These are phyloP conservation scores for Numida meleagris DNA, from an alignment of 2,113 vertebrate species.

Conservation along the genomic window DNA sequence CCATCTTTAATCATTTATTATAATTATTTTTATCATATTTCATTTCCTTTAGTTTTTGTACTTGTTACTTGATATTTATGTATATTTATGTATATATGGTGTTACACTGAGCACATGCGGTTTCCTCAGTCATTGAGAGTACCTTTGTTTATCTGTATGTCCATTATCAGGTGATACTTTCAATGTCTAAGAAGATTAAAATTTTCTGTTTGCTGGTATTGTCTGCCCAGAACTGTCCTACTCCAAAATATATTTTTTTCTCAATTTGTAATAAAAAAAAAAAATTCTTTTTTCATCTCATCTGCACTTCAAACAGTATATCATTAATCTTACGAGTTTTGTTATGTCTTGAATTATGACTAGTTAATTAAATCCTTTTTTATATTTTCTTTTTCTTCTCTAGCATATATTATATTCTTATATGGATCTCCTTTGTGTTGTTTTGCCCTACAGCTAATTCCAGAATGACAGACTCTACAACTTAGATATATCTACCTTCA, in stretches of 20 bases:
- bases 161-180: neutral
- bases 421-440: neutral
- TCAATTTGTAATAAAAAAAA: neutral
- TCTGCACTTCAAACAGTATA: neutral
- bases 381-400: neutral
- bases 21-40: neutral
- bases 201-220: neutral
- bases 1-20: neutral
- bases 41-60: neutral
- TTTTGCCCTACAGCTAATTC: neutral
- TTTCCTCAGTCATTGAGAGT: neutral
- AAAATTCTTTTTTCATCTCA: neutral
- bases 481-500: neutral
- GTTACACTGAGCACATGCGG: neutral
- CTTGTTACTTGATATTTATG: neutral
- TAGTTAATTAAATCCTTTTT: neutral
- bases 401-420: neutral
- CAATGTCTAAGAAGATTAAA: neutral
- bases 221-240: neutral
- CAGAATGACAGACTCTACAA: neutral
- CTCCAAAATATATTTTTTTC: neutral
- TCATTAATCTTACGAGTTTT: neutral
- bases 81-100: too few relatives aligned
- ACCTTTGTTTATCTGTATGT: neutral
- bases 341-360: neutral